Base-by-base conservation (phyloP, 2,797 vertebrate genomes). In the Holocentrus rufus region DNA sequence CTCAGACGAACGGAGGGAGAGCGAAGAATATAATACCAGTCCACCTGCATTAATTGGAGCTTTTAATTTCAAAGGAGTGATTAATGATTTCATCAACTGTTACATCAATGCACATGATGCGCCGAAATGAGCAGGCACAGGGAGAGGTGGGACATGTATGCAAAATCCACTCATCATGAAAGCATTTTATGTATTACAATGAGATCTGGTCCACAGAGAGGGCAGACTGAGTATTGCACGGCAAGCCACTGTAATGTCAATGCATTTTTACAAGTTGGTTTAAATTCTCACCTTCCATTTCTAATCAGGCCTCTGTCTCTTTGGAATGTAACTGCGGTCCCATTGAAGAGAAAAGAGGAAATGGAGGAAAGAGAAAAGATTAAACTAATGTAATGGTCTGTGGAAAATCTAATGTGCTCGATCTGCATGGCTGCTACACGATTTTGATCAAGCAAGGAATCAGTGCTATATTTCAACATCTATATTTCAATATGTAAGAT, bases 221-320 rank as follows among this genome's bases (percentile, higher is more conserved):
- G 62, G 54, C 44, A 67, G 62, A 44, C 17, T 2, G 68, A 72
- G 54, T 59, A 20, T 36, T 5, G 34, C 17, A 49, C 14, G 13
- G 23, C 54, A 56, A 17, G 27, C 47, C 52, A 46, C 46, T 34
- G 4, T 80, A 79, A 88, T 76, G 76, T 80, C 77, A 81, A 52
- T n/a, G 49, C 72, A 17, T 27, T 82, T 72, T 75, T 57, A 47
- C 15, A 46, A 66, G 50, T 60, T 31, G 6, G 79, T 75, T 65
- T 63, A 65, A 76, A 74, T 72, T 72, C 91, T 92, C 77, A 98
- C 97, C 97, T 98, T 95, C 96, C 96, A 83, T 97, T 97, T 93
- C 95, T 94, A 95, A 98, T 96, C 91, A 98, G 93, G 92, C 96
- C 96, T 93, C 96, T 93, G 90, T 98, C 97, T 86, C 97, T 95